Evolutionary conservation across 1,140 invertebrate genomes (phyloP).

Genomic region (Bombus cullumanus): DNA sequence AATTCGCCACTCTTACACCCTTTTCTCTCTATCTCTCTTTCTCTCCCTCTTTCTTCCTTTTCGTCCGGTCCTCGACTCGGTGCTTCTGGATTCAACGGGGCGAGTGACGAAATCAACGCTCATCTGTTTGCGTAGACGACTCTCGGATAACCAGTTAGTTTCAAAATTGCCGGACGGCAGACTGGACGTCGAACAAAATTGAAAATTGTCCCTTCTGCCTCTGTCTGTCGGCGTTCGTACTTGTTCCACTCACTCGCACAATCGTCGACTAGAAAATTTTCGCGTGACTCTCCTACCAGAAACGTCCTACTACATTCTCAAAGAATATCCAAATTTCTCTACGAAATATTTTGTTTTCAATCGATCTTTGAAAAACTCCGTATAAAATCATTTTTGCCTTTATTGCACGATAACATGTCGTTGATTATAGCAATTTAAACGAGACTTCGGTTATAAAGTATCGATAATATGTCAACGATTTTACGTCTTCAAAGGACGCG

Average conservation of each 20-base stretch:
- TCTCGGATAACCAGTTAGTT: slow-evolving; percentile 65
- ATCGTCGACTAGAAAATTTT: neutral
- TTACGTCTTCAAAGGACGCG: neutral
- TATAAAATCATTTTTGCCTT: neutral
- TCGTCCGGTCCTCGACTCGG: slow-evolving; percentile 15
- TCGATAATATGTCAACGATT: neutral
- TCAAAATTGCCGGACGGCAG: slow-evolving; percentile 61
- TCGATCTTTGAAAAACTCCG: neutral
- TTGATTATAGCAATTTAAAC: neutral
- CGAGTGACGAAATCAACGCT: slow-evolving; percentile 61
- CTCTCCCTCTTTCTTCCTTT: slow-evolving; percentile 2
- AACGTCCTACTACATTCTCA: neutral
- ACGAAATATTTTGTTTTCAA: neutral
- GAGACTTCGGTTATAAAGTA: neutral
- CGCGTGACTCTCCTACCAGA: neutral
- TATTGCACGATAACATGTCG: neutral
- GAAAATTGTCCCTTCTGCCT: slow-evolving; percentile 69
- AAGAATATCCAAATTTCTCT: neutral
- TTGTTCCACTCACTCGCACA: neutral
- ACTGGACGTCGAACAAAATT: slow-evolving; percentile 72
- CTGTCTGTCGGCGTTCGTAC: slow-evolving; percentile 55
- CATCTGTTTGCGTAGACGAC: slow-evolving; percentile 64
- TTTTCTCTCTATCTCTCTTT: neutral
- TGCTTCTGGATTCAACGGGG: slow-evolving; percentile 39
- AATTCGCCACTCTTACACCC: slow-evolving; percentile 27